Base-by-base conservation (phyloP, 1,140 invertebrate species). In the Dryas iulia region DNA sequence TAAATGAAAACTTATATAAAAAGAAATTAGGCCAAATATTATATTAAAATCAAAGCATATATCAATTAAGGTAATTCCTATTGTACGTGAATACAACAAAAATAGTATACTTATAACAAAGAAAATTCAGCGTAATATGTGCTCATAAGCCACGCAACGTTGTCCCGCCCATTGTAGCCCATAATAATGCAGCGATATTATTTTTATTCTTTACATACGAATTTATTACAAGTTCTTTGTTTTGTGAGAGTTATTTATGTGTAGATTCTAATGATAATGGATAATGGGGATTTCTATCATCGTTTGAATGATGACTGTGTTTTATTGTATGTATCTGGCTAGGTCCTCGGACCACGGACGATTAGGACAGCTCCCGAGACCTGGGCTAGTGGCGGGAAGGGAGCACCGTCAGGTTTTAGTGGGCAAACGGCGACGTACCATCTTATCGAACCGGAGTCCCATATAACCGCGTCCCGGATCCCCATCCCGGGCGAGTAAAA, bases 161-260 rank as follows among this genome's bases (percentile, higher is more conserved):
- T 28, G 59, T 59, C 59, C 23, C 59, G 24, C 21, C 28, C 30
- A 67, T 67, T 61, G 66, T 67, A 23, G 47, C 18, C 14, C 28
- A 39, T 35, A 61, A 61, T 61, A 61, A 67, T 28, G 24, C 66
- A 6, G 52, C 33, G 65, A 35, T 33, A 61, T 67, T 67, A 67
- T 67, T 60, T 67, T 67, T 61, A 61, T 60, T 56, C 66, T 67
- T 66, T 59, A 39, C 54, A 66, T 66, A 59, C 21, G 62, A 30
- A 54, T 21, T 26, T 24, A 35, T 66, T 66, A 59, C 39, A 52
- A 52, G 18, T 25, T 59, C 39, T 66, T 66, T 66, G 57, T 59
- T 64, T 24, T 64, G 39, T 59, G 52, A 59, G 39, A 18, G 33
- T n/a, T 33, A 24, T 39, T n/a, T 59, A 21, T 33, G 35, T 24